Conservation (phyloP, 35 echinoderm and acorn worm genomes). For the Amphiura filiformis region DNA sequence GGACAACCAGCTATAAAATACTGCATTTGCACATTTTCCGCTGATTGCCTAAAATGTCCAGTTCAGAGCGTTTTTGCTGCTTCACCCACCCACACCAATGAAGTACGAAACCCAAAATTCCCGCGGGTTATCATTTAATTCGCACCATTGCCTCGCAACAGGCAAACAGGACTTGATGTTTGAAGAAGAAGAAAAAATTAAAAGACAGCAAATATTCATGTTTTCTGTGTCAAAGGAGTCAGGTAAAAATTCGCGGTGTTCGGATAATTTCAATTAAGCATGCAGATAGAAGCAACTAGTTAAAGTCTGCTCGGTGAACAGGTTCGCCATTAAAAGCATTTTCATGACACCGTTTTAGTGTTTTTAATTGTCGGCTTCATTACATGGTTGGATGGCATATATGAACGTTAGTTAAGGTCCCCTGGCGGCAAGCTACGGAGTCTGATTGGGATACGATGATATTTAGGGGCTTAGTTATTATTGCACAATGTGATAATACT, state of each 20-base stretch:
- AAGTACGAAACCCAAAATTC: not conserved
- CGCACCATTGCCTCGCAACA: not conserved
- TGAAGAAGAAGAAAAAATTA: not conserved
- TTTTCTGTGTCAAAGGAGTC: not conserved
- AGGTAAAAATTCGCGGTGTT: not conserved
- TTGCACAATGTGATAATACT: constrained; percentile 2
- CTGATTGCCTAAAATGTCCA: not conserved
- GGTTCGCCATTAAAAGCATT: not conserved
- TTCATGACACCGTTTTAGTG: not conserved
- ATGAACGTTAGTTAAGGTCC: not conserved
- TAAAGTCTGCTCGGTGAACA: not conserved
- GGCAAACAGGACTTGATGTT: not conserved
- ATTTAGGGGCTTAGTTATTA: constrained; percentile 9
- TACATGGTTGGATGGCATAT: not conserved
- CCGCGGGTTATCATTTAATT: not conserved
- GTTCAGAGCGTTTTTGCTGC: not conserved
- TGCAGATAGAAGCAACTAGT: not conserved
- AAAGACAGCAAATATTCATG: not conserved
- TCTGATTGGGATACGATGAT: constrained; percentile 4
- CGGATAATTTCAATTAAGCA: constrained; percentile 1
- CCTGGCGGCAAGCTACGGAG: no score
- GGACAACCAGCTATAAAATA: not conserved
- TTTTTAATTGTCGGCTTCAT: not conserved
- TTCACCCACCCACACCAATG: not conserved
- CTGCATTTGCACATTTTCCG: not conserved